Conservation (phyloP, 2,888 invertebrate genomes). For the Pyrgus malvae region DNA sequence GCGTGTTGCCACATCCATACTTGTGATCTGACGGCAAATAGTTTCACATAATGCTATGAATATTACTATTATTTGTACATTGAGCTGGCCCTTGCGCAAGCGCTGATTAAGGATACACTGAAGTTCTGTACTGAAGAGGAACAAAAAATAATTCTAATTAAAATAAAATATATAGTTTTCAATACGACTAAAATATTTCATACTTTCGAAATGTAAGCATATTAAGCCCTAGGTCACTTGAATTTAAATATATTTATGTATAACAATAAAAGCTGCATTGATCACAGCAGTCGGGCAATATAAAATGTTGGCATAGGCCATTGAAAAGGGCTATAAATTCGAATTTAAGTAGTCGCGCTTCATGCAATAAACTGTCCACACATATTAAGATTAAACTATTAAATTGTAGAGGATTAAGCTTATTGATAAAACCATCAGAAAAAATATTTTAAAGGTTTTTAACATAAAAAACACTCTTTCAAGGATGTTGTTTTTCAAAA, state of each 20-base stretch:
- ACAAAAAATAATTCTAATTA: too few species aligned
- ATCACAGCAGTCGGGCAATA: too few species aligned
- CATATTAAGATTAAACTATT: conserved; percentile 3
- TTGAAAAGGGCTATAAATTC: not conserved
- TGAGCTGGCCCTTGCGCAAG: not conserved
- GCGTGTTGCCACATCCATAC: not conserved
- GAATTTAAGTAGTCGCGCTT: not conserved
- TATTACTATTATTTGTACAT: not conserved
- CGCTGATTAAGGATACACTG: not conserved
- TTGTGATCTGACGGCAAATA: not conserved
- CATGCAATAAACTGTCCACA: conserved; percentile 2
- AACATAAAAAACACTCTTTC: too few species aligned
- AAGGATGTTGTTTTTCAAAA: too few species aligned
- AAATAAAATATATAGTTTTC: too few species aligned
- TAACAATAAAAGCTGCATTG: too few species aligned
- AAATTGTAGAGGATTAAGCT: not conserved
- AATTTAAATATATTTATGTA: too few species aligned
- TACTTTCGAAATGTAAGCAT: too few species aligned
- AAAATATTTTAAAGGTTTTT: too few species aligned
- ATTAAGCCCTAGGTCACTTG: too few species aligned
- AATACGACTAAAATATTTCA: too few species aligned
- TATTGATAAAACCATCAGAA: not conserved
- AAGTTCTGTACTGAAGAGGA: too few species aligned
- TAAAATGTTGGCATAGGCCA: not conserved
- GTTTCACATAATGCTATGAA: not conserved